These are phyloP conservation scores for Cerastis leucographa DNA, from an alignment of 2,888 invertebrate genomes.

Conservation along the genomic window DNA sequence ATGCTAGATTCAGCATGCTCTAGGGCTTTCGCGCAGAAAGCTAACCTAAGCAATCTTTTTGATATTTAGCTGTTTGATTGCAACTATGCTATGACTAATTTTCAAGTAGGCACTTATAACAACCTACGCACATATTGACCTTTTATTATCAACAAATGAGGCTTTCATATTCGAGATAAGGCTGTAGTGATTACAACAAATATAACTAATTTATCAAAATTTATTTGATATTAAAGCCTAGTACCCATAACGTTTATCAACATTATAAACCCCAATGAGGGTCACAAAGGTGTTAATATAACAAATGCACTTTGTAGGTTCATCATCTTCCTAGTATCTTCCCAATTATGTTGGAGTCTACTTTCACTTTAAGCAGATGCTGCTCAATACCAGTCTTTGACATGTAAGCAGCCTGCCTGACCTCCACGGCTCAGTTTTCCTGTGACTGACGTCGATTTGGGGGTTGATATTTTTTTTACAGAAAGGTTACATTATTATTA, in stretches of 20 bases:
- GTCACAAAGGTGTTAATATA: background rate
- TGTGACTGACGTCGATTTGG: too few species aligned
- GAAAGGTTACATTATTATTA: too few species aligned
- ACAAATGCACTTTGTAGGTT: background rate
- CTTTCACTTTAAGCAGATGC: background rate
- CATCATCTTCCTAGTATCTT: background rate
- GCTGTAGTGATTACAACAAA: conserved; percentile 43
- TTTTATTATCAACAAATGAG: conserved; percentile 51
- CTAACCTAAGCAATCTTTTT: background rate
- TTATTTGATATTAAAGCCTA: background rate
- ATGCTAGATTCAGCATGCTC: background rate
- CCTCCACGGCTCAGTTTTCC: background rate
- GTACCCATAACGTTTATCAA: background rate
- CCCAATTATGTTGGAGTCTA: background rate
- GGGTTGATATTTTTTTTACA: too few species aligned
- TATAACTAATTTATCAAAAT: conserved; percentile 25
- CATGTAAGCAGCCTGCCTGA: background rate
- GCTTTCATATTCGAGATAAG: conserved; percentile 47
- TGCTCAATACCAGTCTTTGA: background rate
- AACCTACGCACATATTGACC: conserved; percentile 35
- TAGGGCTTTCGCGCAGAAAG: background rate
- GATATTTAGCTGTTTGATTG: background rate
- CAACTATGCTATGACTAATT: background rate
- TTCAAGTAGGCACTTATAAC: conserved; percentile 4
- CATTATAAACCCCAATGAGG: background rate